A percentile compares a stretch with the other conserved stretches of the same genome.
Conservation (phyloP, 2,797 vertebrate species). For the Graptemys geographica region DNA sequence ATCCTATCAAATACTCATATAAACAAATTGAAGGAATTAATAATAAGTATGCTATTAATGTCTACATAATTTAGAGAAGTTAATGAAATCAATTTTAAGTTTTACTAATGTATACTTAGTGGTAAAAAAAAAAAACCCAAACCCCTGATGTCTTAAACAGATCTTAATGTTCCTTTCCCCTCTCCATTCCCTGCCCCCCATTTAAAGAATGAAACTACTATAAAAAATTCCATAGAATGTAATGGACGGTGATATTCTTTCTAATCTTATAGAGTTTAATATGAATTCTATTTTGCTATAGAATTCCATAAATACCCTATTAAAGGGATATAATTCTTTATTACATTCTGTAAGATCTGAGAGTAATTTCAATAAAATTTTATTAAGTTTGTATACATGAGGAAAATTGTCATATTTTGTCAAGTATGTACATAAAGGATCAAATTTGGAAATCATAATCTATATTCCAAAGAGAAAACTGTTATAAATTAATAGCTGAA, state of each 20-base stretch:
- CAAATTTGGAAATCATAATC: not conserved
- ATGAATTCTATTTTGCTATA: constrained; percentile 12
- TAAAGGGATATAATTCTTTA: not conserved
- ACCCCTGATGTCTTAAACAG: constrained; percentile 54
- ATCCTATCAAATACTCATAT: constrained; percentile 54
- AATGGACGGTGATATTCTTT: not conserved
- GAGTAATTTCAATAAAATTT: not conserved
- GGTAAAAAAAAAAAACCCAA: constrained; percentile 1
- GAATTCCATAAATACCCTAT: not conserved
- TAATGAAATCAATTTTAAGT: constrained; percentile 66
- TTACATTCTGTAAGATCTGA: not conserved
- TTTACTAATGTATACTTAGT: constrained; percentile 68
- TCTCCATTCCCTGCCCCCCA: not conserved
- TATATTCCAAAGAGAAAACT: not conserved
- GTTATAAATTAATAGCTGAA: not conserved
- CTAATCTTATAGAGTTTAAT: not conserved
- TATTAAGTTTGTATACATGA: not conserved
- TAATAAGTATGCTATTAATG: constrained; percentile 59
- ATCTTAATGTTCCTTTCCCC: constrained; percentile 22
- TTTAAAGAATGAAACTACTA: constrained; percentile 5
- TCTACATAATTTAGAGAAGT: constrained; percentile 51
- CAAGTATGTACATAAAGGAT: constrained; percentile 27
- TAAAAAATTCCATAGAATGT: not conserved
- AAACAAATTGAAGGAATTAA: constrained; percentile 76
- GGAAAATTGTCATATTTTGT: constrained; percentile 12